phyloP scores from a whole-genome alignment of 2,113 vertebrate genomes.

The Gavia stellata region DNA sequence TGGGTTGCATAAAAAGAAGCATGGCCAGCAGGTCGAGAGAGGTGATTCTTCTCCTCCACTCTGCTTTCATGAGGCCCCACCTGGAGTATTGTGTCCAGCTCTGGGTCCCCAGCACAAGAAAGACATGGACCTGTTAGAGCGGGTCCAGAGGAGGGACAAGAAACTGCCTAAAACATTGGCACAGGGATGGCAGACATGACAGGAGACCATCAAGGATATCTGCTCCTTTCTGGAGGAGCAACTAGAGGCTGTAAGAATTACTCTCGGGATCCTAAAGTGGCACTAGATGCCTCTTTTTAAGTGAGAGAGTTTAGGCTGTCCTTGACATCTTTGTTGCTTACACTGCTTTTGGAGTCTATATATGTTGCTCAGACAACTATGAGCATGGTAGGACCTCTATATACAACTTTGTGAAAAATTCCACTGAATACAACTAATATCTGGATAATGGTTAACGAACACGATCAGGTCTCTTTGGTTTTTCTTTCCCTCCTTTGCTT shows the following conservation, averaged over 20 bases:
- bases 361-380: not conserved
- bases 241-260: not conserved
- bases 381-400: not conserved
- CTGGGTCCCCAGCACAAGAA: not conserved
- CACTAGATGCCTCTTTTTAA: not conserved
- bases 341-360: not conserved
- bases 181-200: not conserved
- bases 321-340: not conserved
- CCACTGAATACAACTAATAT: not conserved
- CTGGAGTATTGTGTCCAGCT: rapidly evolving
- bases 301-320: not conserved
- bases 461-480: not conserved
- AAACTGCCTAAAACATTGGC: not conserved
- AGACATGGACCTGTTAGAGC: not conserved
- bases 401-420: not conserved
- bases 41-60: not conserved
- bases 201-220: not conserved
- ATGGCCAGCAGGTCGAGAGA: not conserved
- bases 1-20: not conserved
- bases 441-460: not conserved
- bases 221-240: not conserved
- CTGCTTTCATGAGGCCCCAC: not conserved
- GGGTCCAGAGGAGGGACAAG: rapidly evolving
- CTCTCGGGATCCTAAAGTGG: not conserved
- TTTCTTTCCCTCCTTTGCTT: not conserved